Percentiles rank a stretch among this genome's conserved stretches.
Evolutionary conservation across 2,113 vertebrate species (phyloP).

Genomic region (Cynocephalus volans): DNA sequence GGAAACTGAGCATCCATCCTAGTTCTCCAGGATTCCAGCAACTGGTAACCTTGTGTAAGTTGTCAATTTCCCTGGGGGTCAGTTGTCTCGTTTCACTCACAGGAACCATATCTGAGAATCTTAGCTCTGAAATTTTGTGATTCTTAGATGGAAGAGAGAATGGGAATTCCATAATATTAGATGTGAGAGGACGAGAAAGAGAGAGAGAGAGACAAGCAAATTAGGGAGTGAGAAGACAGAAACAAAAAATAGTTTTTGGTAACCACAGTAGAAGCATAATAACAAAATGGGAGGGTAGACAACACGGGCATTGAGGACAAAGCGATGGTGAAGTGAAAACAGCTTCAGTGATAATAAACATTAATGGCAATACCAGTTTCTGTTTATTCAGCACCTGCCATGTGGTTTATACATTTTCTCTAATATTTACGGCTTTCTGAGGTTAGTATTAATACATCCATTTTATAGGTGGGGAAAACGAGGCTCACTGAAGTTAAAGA

Average conservation of each 20-base stretch:
- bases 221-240: background rate
- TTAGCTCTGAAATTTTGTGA: conserved; percentile 15
- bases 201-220: background rate
- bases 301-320: background rate
- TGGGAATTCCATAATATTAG: background rate
- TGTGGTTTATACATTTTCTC: background rate
- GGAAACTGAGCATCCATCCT: background rate
- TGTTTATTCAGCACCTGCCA: background rate
- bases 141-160: background rate
- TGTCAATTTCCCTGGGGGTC: background rate
- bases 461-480: background rate
- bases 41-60: background rate
- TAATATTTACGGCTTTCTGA: background rate
- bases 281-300: background rate
- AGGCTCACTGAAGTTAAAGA: conserved; percentile 26
- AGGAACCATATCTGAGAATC: background rate
- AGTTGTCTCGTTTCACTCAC: background rate
- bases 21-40: background rate
- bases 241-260: background rate
- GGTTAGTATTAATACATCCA: background rate
- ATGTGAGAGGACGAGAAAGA: background rate
- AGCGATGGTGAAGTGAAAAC: background rate
- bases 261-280: background rate
- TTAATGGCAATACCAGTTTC: background rate
- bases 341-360: background rate